Base-by-base conservation (phyloP, 2,888 invertebrate genomes). In the Cryptophagus acutangulus region DNA sequence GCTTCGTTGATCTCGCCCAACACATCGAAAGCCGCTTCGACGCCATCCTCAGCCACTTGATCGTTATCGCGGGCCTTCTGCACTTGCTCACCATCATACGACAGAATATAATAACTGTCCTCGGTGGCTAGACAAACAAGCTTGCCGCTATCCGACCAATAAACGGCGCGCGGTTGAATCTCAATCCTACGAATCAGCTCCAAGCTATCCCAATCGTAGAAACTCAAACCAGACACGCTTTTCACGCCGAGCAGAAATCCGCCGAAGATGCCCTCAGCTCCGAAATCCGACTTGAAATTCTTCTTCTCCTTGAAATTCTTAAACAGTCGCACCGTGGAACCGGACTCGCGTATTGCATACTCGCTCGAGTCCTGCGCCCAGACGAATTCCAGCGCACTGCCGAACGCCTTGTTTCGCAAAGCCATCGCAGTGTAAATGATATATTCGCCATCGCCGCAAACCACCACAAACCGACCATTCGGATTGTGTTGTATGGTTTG, bases 361-460 rank as follows among this genome's bases (percentile, higher is more conserved):
- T 96, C 91, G 30, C 92, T 93, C 18, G 95, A 92, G 67, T 99
- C 99, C 34, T 86, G 78, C 0, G 94, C 93, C 99, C 99, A 99
- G 0, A 97, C 97, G 66, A 99, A 99, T 72, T 99, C 99, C 58
- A 95, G 91, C 0, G 96, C 97, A 8, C 91, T 85, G 1, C 99
- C 99, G 65, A 97, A 99, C 1, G 95, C 95, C 67, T 99, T 99
- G 70, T 99, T 99, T 37, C 99, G 77, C 48, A 99, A 73, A 0
- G 97, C 97, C 95, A 99, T 96, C 0, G 99, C 94, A 0, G 99
- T 99, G 74, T 99, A 99, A 57, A 99, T 97, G 34, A 99, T 99
- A 69, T 96, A 99, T 68, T 99, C 99, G 9, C 99, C 99, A 69
- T 99, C 99, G 1, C 99, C 99, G 63, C 99, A 99, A 1, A 97